Base-by-base conservation (phyloP, 2,113 vertebrate species). In the Syrmaticus mikado region DNA sequence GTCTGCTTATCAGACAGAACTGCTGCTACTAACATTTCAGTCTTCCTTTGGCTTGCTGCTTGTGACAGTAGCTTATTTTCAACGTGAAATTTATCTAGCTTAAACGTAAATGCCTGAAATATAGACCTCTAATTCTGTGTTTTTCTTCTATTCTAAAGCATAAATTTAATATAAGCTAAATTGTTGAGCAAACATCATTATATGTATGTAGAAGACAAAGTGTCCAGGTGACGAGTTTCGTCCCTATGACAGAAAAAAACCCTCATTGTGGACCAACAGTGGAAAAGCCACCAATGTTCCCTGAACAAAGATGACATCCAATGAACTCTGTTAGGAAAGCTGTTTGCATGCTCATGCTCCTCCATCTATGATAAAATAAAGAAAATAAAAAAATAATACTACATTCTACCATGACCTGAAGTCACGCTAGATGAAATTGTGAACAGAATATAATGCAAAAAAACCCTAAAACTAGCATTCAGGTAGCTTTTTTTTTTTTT, bases 151-250 rank as follows among this genome's bases (percentile, higher is more conserved):
- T 84, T 14, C 8, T 55, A 72, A 14, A 55, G 52, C 11, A 71
- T 6, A 32, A 34, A 62, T 9, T 62, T 55, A 60, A 60, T 34
- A 7, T 38, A 66, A 80, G 19, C 22, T 52, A n/a, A 55, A 60
- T 8, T 76, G 7, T 0, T 53, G 38, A 48, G 17, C 30, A 83
- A 28, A 10, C 40, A 46, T 41, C 32, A 27, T 41, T 18, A 28
- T 8, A 21, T 15, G 6, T 4, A 30, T 5, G 19, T 41, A 20
- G 18, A 6, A 81, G 6, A 32, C 13, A 41, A 64, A 19, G 21
- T 66, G 0, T 43, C 5, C 1, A 19, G 6, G 2, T 25, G n/a
- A 30, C 17, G 5, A 30, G 7, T 30, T 70, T 13, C 41, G 0
- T 61, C 32, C n/a, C 2, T 36, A 24, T 74, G 40, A 41, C 13